These are phyloP conservation scores for Cactoblastis cactorum DNA, from an alignment of 2,888 invertebrate species.

Conservation along the genomic window DNA sequence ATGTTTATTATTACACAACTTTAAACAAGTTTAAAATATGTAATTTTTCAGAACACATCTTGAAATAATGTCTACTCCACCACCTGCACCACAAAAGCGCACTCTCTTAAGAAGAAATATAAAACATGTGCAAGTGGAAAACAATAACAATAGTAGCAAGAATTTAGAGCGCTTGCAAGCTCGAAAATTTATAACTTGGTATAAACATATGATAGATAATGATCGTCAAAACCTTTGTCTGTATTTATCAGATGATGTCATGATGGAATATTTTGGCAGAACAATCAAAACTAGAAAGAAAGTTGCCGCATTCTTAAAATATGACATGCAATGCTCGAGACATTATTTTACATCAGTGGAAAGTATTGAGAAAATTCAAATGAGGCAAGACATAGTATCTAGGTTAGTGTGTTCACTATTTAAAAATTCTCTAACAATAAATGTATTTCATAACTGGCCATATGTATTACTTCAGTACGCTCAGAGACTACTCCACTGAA, in stretches of 20 bases:
- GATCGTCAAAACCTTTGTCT: conserved; percentile 66
- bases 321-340: conserved; percentile 71
- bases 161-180: conserved; percentile 50
- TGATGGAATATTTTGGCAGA: conserved; percentile 83
- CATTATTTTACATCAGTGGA: conserved; percentile 72
- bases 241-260: conserved; percentile 72
- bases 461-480: no score
- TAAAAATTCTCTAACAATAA: no score
- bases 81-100: conserved; percentile 36
- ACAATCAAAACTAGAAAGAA: conserved; percentile 80
- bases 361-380: conserved; percentile 55
- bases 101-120: conserved; percentile 19
- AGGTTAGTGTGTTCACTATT: conserved; percentile 52
- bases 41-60: neutral
- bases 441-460: no score
- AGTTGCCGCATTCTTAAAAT: conserved; percentile 76
- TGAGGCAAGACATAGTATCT: conserved; percentile 40
- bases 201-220: conserved; percentile 70
- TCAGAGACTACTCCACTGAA: no score
- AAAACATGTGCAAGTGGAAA: conserved; percentile 20
- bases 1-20: no score
- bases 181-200: conserved; percentile 65
- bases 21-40: neutral
- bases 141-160: conserved; percentile 32
- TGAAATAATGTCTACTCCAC: conserved; percentile 45